A percentile compares a stretch with the other conserved stretches of the same genome.
Evolutionary conservation across 2,113 vertebrate genomes (phyloP).

Genomic region (Pelmatolapia mariae): DNA sequence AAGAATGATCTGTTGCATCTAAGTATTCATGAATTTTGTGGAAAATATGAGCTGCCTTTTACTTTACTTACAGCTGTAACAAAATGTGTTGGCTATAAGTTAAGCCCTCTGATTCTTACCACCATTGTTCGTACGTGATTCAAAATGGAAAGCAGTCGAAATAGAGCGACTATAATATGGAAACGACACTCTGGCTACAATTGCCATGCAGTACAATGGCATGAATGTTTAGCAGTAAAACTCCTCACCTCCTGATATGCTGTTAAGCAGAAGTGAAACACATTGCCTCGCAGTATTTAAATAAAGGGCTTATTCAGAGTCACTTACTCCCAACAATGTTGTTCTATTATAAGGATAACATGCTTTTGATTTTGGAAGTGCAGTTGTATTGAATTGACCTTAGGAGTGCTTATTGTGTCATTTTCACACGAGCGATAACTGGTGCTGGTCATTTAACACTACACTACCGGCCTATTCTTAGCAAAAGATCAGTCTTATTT

Average conservation of each 20-base stretch:
- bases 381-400: background rate
- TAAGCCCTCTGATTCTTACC: background rate
- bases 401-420: background rate
- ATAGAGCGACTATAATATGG: background rate
- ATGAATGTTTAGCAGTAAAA: background rate
- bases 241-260: background rate
- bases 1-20: background rate
- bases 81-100: background rate
- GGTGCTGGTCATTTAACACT: background rate
- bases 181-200: background rate
- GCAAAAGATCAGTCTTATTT: background rate
- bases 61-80: background rate
- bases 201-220: background rate
- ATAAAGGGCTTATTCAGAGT: background rate
- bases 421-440: background rate
- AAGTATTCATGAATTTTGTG: background rate
- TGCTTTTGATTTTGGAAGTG: background rate
- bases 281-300: background rate
- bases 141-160: background rate
- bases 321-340: background rate
- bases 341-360: background rate
- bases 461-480: background rate
- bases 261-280: background rate
- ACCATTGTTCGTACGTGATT: background rate
- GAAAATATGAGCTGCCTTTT: constrained; percentile 10